Conservation (phyloP, 2,797 vertebrate genomes). For the Nasua narica region DNA sequence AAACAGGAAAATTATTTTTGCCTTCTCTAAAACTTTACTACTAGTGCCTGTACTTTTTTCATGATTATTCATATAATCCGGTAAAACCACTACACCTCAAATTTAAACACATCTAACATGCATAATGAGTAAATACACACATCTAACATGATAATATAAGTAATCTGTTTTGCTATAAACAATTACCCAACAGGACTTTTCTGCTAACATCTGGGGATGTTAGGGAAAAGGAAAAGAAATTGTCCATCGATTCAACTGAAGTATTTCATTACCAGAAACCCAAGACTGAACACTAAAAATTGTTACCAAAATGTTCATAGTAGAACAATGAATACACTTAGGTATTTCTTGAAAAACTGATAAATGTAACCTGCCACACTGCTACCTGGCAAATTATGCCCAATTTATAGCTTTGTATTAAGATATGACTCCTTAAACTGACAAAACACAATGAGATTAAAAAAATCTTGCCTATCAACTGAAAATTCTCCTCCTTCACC, state of each 20-base stretch:
- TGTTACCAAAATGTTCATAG: not conserved
- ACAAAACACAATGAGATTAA: not conserved
- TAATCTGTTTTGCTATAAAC: not conserved
- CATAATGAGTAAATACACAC: not conserved
- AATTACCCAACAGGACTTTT: not conserved
- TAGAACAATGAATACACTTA: not conserved
- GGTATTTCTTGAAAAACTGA: not conserved
- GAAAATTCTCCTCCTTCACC: conserved; percentile 94
- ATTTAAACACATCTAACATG: not conserved
- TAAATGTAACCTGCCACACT: not conserved
- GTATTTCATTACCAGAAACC: not conserved
- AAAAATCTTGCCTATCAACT: conserved; percentile 89
- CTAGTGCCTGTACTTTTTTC: not conserved
- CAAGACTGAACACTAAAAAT: not conserved
- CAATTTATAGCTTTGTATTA: not conserved
- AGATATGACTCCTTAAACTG: not conserved
- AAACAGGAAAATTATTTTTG: conserved; percentile 1
- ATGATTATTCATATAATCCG: not conserved
- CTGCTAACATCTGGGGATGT: not conserved
- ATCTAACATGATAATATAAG: not conserved
- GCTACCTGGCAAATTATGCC: not conserved
- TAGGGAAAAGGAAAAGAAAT: not conserved
- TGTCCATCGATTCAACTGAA: not conserved
- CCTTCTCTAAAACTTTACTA: not conserved
- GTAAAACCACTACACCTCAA: not conserved